These are phyloP conservation scores for Centropus bengalensis DNA, from an alignment of 2,113 vertebrate species.

Conservation along the genomic window DNA sequence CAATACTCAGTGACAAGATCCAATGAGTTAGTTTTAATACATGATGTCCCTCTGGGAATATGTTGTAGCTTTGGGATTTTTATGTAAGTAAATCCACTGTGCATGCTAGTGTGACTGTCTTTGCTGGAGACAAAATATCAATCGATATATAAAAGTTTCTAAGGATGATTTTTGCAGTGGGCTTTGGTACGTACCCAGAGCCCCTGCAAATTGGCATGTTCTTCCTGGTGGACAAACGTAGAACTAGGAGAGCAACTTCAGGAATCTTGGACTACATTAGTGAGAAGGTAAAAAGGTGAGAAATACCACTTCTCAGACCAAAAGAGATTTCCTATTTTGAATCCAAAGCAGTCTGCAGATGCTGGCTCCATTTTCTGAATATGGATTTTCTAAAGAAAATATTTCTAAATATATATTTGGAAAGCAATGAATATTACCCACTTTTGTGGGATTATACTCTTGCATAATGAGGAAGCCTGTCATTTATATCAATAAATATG, in stretches of 20 bases:
- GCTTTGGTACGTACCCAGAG: neutral
- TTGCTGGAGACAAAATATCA: neutral
- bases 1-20: neutral
- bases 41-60: neutral
- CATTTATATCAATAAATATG: neutral
- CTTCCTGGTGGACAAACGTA: neutral
- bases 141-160: neutral
- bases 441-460: neutral
- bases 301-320: neutral
- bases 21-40: constrained; percentile 11
- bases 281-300: neutral
- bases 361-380: neutral
- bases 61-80: neutral
- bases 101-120: neutral
- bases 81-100: neutral
- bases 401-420: neutral
- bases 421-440: neutral
- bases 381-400: neutral
- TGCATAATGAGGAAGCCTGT: neutral
- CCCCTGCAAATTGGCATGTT: neutral
- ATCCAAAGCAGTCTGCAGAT: neutral
- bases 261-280: neutral
- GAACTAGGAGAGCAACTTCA: neutral
- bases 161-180: neutral
- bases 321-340: constrained; percentile 8